Evolutionary conservation across 1,140 invertebrate genomes (phyloP), one percentile per base, ranked within the genome.

Genomic region (Drosophila santomea): DNA sequence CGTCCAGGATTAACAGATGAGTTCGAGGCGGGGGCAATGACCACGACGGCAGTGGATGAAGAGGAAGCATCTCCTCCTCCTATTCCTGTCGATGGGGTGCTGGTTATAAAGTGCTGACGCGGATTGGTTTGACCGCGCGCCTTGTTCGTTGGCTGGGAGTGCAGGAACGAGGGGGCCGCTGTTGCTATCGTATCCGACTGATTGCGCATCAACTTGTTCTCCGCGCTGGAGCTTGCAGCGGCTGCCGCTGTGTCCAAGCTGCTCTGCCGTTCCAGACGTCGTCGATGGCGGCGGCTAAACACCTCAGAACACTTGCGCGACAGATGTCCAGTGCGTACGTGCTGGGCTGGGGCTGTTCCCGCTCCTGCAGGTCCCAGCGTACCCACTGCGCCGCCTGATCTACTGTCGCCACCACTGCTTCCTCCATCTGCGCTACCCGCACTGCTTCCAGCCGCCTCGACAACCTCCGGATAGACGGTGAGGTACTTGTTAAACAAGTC

Each of bases 141-240:
- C 74, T 44, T 61, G 38, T 17, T 75, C 57, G 15, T 55, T 28
- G 20, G 67, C 73, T 68, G 75, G 0, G 82, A 67, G 44, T 86
- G 82, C 41, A 86, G 58, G n/a, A 86, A 86, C n/a, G 83, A 88
- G 3, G 74, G 57, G 7, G 68, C 61, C 7, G 78, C 64, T 5
- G 79, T 82, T 35, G 90, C 80, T 47, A 85, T 82, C 4, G 90
- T 89, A 51, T 91, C 90, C 28, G 90, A 91, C 54, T 91, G 90
- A 64, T 91, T 91, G 4, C 90, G 90, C 77, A 91, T 80, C 17
- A 91, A 52, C 35, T 80, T 88, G 35, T 78, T 58, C 15, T 83
- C 84, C 4, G 28, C 59, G 14, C 58, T 38, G 7, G 62, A 52
- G n/a, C 32, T 38, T 12, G 66, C 57, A 4, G 78, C 67, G 3